A percentile compares a stretch with the other conserved stretches of the same genome.
phyloP scores from a whole-genome alignment of 2,113 vertebrate species.

The Poicephalus meyeri region DNA sequence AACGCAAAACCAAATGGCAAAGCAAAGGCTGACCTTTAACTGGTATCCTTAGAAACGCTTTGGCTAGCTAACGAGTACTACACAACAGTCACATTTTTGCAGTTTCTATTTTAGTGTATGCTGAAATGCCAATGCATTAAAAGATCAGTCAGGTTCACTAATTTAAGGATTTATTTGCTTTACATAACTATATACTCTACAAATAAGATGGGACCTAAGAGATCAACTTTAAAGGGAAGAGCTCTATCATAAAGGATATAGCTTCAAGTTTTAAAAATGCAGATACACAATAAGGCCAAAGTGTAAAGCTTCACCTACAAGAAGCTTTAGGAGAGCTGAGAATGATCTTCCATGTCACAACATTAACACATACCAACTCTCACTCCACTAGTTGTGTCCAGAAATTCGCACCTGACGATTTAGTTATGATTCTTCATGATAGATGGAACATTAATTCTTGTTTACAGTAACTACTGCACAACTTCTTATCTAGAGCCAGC shows the following conservation, averaged over 20 bases:
- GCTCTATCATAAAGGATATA: neutral
- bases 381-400: neutral
- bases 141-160: slow-evolving; percentile 13
- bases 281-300: neutral
- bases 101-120: slow-evolving; percentile 9
- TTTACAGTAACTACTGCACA: neutral
- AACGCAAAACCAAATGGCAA: slow-evolving; percentile 38
- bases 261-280: neutral
- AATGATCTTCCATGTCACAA: neutral
- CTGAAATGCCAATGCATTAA: slow-evolving; percentile 17
- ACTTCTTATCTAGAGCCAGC: neutral
- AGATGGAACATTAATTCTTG: neutral
- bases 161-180: neutral
- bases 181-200: neutral
- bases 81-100: neutral
- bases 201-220: neutral
- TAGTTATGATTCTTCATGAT: neutral
- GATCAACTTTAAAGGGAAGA: neutral
- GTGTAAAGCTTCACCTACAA: neutral
- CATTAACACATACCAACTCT: neutral
- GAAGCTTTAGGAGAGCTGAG: neutral
- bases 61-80: neutral
- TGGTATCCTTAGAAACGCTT: slow-evolving; percentile 23
- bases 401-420: neutral
- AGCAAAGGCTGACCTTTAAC: slow-evolving; percentile 48